Base-by-base conservation (phyloP, 2,797 vertebrate species). In the Valencia hispanica region DNA sequence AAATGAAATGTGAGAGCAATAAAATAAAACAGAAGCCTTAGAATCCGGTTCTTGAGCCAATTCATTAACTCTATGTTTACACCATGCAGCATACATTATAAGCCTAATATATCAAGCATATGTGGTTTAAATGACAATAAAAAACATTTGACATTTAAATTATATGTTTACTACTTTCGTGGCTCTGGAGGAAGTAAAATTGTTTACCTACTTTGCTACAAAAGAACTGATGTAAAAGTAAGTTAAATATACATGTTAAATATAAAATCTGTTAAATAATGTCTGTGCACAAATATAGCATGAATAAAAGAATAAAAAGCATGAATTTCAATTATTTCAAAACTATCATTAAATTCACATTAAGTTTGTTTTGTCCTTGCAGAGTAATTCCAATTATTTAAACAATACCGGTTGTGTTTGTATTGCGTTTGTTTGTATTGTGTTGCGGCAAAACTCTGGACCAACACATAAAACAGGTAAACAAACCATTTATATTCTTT, bases 1-100 rank as follows among this genome's bases (percentile, higher is more conserved):
- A 69, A 75, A 75, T 57, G 1, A 61, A 61, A 14, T 36, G 22
- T 51, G 51, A 51, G 55, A 53, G 61, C 50, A n/a, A 4, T 55
- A 61, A 65, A 25, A 55, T 43, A 18, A 25, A 18, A 20, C 15
- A 18, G 32, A 27, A 66, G 48, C 47, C 45, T 45, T 41, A 43
- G 3, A 22, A 55, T 55, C 27, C 17, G 2, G 25, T 71, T 50
- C 27, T 25, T 39, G 20, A 25, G 3, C 10, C 20, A 61, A 61
- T 61, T 61, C 17, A 61, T 34, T 34, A 34, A 18, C 7, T 55
- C 25, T 61, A 9, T 25, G 20, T 18, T 39, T 25, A 36, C 5
- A 65, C 9, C 25, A 69, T 69, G n/a, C 68, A 69, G 43, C n/a
- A 69, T 3, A 47, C 7, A 47, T 32, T 17, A 65, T 25, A 25